A percentile compares a stretch with the other conserved stretches of the same genome.
These are phyloP conservation scores for Nannospalax galili DNA, from an alignment of 2,113 vertebrate genomes.

Conservation along the genomic window DNA sequence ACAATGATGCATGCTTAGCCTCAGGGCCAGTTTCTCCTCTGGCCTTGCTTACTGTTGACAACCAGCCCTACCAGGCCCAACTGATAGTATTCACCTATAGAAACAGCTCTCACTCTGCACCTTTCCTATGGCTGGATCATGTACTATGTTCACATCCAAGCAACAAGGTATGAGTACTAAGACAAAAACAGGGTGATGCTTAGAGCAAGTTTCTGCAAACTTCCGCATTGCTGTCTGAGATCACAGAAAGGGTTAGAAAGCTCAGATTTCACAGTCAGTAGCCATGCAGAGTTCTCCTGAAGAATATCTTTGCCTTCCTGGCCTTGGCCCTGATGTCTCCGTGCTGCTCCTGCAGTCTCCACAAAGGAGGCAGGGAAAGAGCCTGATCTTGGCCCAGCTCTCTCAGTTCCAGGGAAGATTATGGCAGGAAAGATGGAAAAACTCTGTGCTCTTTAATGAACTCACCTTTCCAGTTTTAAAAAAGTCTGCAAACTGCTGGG, in stretches of 20 bases:
- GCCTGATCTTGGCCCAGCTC: neutral
- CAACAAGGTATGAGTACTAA: neutral
- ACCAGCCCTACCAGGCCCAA: neutral
- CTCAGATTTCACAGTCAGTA: neutral
- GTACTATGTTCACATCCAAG: neutral
- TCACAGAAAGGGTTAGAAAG: neutral
- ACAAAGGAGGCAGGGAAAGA: neutral
- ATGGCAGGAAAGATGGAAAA: constrained; percentile 14
- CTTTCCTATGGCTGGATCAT: neutral
- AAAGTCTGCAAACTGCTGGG: constrained; percentile 25
- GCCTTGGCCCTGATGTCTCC: neutral
- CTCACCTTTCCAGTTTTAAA: constrained; percentile 49
- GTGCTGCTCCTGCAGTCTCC: neutral
- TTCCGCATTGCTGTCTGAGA: neutral
- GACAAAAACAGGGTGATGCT: neutral
- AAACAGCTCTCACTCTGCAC: neutral
- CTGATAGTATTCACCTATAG: neutral
- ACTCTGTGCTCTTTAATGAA: neutral
- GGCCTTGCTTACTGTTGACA: neutral
- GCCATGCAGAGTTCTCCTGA: neutral
- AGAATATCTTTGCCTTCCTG: neutral
- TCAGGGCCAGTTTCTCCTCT: neutral
- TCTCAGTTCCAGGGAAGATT: neutral
- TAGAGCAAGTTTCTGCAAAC: neutral
- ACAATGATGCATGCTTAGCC: neutral